Conservation (phyloP, 2,888 invertebrate species). For the Eueremaeus valkanovi region DNA sequence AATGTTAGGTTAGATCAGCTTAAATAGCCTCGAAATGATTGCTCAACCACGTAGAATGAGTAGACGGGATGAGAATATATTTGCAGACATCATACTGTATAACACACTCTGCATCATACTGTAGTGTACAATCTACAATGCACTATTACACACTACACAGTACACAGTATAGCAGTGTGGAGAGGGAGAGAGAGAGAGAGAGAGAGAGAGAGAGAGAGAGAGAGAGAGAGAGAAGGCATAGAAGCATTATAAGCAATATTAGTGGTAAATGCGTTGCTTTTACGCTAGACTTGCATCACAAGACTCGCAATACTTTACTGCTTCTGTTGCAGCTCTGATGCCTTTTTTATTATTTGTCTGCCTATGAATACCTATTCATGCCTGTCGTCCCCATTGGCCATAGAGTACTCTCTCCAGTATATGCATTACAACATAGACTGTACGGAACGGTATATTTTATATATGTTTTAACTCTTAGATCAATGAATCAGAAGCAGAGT, state of each 20-base stretch:
- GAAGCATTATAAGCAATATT: conserved; percentile 3
- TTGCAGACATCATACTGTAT: too few species aligned
- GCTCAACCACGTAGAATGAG: conserved; percentile 26
- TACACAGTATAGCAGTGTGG: too few species aligned
- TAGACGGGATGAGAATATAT: conserved; percentile 10
- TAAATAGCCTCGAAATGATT: conserved; percentile 32
- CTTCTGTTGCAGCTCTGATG: neutral
- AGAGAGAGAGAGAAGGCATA: neutral
- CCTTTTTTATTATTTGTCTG: neutral
- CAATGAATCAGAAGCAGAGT: conserved; percentile 12
- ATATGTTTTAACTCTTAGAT: neutral
- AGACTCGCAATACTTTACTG: neutral
- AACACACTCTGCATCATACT: too few species aligned
- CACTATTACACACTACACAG: neutral
- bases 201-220: neutral
- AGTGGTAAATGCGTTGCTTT: conserved; percentile 18
- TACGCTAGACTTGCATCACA: neutral
- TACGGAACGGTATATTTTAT: neutral
- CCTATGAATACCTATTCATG: conserved; percentile 10
- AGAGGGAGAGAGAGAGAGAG: too few species aligned
- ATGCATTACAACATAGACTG: neutral
- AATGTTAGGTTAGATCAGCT: conserved; percentile 3
- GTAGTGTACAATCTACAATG: too few species aligned
- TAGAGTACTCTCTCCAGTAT: neutral
- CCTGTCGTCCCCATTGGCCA: neutral